These are phyloP conservation scores for Cerastis rubricosa DNA, from an alignment of 2,888 invertebrate genomes.

Conservation along the genomic window DNA sequence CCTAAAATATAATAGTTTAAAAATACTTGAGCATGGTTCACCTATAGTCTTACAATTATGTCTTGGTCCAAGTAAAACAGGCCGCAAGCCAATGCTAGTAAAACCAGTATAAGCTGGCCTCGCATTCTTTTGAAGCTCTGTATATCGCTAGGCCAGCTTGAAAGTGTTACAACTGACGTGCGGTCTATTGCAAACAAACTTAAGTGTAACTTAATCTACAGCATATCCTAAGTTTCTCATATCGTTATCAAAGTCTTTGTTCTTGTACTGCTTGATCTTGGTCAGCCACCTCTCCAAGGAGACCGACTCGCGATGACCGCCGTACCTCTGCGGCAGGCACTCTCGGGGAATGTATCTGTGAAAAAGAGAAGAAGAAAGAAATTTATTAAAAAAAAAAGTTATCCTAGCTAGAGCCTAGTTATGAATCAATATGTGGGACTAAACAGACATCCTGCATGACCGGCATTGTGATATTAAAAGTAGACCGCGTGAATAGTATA, in stretches of 20 bases:
- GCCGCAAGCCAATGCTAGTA: neutral
- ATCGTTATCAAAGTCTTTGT: slow-evolving; percentile 83
- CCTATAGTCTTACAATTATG: too few relatives aligned
- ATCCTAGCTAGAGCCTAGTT: too few relatives aligned
- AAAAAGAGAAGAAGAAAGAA: too few relatives aligned
- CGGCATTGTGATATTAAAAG: neutral
- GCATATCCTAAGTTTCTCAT: slow-evolving; percentile 82
- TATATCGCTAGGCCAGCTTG: neutral
- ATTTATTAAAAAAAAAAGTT: too few relatives aligned
- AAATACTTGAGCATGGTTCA: too few relatives aligned
- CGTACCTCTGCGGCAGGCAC: slow-evolving; percentile 84
- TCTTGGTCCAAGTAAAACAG: neutral
- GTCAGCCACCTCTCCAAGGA: slow-evolving; percentile 82
- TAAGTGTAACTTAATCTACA: slow-evolving; percentile 68
- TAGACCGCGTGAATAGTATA: neutral
- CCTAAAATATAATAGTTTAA: too few relatives aligned
- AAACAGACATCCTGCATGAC: neutral
- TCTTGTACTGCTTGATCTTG: slow-evolving; percentile 84
- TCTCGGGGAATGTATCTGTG: slow-evolving; percentile 82
- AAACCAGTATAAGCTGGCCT: neutral
- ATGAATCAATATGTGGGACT: too few relatives aligned
- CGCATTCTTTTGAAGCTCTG: neutral
- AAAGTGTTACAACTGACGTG: neutral
- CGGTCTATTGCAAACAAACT: neutral
- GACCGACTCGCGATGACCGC: slow-evolving; percentile 79